Evolutionary conservation across 2,113 vertebrate genomes (phyloP), one percentile per base, ranked within the genome.

Genomic region (Strix aluco): DNA sequence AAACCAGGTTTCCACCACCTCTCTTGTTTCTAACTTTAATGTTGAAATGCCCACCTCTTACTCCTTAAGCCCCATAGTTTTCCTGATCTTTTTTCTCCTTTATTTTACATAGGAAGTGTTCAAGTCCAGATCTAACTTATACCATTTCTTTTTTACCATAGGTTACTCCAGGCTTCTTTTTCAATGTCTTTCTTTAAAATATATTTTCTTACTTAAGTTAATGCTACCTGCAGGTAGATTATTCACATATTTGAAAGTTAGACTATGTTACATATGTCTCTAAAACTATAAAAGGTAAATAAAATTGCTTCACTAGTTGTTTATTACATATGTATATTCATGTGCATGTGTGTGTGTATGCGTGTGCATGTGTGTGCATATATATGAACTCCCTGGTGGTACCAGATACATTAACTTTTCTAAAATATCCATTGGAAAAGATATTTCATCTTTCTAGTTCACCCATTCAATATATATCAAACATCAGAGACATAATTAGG

Each of bases 221-320:
- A 29, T 40, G 23, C 19, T 78, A 86, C 47, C 51, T 49, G 40
- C 90, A 94, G 81, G 66, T 94, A 92, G 57, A 71, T 96, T 92
- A 95, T 92, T 97, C 86, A 94, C 82, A 81, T 96, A 94, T 95
- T 95, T 92, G 72, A 95, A 96, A 94, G 61, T 62, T 58, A 52
- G 32, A 46, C 62, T 14, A 6, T 51, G 59, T 81, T 97, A 96
- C 16, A 36, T 89, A 96, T 55, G 49, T 67, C 80, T 90, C 18
- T 90, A 92, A 94, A 69, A 77, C 63, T 36, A 66, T 52, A 90
- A 70, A 83, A 92, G 67, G 29, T 74, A 69, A 88, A 91, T 69
- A 96, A 70, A 90, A 92, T 79, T 90, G 38, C 29, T 81, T 84
- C 75, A 46, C 21, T 55, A 52, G 7, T 30, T 80, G 15, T 73